Evolutionary conservation across 1,140 invertebrate genomes (phyloP).

Genomic region (Dendrolimus punctatus): DNA sequence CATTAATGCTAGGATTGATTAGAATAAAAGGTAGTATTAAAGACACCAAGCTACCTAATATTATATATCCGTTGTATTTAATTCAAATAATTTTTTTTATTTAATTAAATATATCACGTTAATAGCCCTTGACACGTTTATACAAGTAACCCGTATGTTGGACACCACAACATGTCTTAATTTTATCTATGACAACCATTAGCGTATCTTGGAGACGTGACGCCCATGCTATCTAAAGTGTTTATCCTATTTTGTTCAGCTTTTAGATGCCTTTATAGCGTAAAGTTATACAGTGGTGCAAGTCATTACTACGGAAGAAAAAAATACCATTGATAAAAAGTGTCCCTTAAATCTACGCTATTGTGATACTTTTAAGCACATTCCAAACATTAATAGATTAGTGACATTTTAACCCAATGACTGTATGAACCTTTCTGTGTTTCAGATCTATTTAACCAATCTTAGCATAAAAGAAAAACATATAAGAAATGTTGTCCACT

Average conservation of each 20-base stretch:
- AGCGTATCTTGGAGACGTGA: constrained; percentile 34
- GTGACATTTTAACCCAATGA: too few species aligned
- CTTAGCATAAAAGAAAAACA: too few species aligned
- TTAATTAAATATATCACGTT: background rate
- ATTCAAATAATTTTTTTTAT: background rate
- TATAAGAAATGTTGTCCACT: too few species aligned
- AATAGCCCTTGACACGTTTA: constrained; percentile 18
- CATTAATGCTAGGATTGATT: too few species aligned
- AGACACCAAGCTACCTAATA: too few species aligned
- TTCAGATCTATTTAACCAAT: too few species aligned
- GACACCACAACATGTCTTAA: constrained; percentile 12
- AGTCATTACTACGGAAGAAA: background rate
- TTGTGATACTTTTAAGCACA: too few species aligned
- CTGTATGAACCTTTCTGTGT: too few species aligned
- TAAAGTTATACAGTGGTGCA: background rate
- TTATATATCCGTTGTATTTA: background rate
- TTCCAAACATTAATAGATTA: too few species aligned
- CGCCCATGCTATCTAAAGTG: constrained; percentile 34
- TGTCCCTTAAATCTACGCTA: too few species aligned
- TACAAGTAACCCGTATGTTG: constrained; percentile 1
- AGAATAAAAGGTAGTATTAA: too few species aligned
- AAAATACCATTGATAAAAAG: background rate
- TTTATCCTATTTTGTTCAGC: constrained; percentile 27
- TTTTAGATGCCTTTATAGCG: background rate
- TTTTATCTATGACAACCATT: constrained; percentile 27